These are phyloP conservation scores for Monodelphis domestica DNA, from an alignment of 2,797 vertebrate species.

Conservation along the genomic window DNA sequence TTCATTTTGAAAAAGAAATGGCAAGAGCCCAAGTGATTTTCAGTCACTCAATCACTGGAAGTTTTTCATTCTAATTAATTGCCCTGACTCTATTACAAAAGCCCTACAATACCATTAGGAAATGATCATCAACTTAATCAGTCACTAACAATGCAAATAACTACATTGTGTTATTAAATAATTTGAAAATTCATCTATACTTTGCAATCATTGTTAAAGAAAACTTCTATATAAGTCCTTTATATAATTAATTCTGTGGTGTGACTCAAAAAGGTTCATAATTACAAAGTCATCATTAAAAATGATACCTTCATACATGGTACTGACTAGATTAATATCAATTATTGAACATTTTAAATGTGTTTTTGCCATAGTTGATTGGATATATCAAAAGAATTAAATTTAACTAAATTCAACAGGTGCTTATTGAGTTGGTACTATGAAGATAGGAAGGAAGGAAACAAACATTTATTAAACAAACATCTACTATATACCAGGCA, in stretches of 20 bases:
- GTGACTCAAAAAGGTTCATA: background rate
- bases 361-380: background rate
- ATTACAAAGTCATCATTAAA: background rate
- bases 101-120: background rate
- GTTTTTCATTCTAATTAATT: background rate
- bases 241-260: background rate
- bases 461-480: no score
- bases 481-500: background rate
- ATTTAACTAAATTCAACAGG: background rate
- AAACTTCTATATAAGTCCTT: background rate
- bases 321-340: background rate
- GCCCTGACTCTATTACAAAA: background rate
- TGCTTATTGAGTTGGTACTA: background rate
- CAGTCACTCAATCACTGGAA: background rate
- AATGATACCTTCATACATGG: background rate
- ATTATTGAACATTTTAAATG: background rate
- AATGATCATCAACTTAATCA: background rate
- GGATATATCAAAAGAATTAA: background rate
- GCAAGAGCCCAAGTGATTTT: background rate
- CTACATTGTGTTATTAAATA: background rate
- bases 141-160: background rate
- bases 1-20: background rate
- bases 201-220: background rate
- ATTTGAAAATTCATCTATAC: background rate
- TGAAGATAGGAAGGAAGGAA: background rate